Base-by-base conservation (phyloP, 2,113 vertebrate species). In the Engystomops pustulosus region DNA sequence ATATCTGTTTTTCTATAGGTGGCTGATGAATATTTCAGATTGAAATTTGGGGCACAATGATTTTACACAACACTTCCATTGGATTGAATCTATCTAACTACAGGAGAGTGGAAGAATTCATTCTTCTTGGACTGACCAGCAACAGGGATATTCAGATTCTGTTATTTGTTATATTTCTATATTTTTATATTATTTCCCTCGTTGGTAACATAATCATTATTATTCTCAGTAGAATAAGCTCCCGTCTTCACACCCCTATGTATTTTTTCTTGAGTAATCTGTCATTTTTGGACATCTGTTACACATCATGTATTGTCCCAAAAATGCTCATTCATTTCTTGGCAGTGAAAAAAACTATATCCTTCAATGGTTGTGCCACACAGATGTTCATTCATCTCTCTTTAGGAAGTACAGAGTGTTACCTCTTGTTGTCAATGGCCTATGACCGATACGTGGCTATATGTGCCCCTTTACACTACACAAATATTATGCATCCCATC, bases 211-310 rank as follows among this genome's bases (percentile, higher is more conserved):
- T 71, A 15, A 27, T 81, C 23, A 71, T 81, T 14, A 81, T 81
- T 44, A 44, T 14, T 49, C 32, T 70, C 27, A 70, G 67, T 11
- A 51, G 67, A 23, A 30, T 53, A 34, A 53, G 47, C 65, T 34
- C 18, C 11, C 65, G n/a, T 9, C 79, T 81, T 38, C 30, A 81
- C 34, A 81, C 79, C 4, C 79, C 79, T 34, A 81, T 81, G 79
- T 81, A 81, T 81, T 81, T 81, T 30, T 81, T 81, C 65, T 51
- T 81, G 14, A 41, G 67, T 55, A 81, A 81, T 47, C 18, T 81
- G 38, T 81, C 67, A 7, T 81, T 81, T 71, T 55, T 81, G 23
- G 79, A 81, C 34, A 71, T 81, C 23, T 81, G 79, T 47, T 81
- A 41, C 14, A 80, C 79, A 32, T 80, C 79, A 30, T 68, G 79